These are phyloP conservation scores for Oncorhynchus mykiss DNA, from an alignment of 2,113 vertebrate species.

Conservation along the genomic window DNA sequence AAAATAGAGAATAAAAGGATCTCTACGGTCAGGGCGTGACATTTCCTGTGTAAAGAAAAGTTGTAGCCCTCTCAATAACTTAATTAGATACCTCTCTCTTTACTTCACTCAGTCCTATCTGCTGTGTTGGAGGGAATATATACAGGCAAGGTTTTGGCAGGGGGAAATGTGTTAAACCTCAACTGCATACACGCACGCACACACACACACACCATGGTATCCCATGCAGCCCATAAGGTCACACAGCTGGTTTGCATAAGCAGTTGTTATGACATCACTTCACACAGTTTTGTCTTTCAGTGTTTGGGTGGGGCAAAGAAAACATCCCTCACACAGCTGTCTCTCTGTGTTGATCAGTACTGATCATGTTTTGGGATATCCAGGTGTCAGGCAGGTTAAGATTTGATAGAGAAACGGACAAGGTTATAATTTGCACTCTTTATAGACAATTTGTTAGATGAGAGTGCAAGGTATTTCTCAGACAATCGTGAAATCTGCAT, in stretches of 20 bases:
- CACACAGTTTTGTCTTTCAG: slow-evolving; percentile 51
- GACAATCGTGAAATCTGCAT: not conserved
- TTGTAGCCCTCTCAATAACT: not conserved
- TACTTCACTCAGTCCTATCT: not conserved
- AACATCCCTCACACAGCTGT: slow-evolving; percentile 57
- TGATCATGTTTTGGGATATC: slow-evolving; percentile 15
- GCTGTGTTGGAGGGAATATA: not conserved
- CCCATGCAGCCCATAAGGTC: slow-evolving; percentile 38
- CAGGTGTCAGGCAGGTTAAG: not conserved
- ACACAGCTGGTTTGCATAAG: slow-evolving; percentile 71
- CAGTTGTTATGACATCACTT: slow-evolving; percentile 62
- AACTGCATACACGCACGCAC: not conserved
- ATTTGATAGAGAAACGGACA: not conserved
- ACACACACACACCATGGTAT: slow-evolving; percentile 5
- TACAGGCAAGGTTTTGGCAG: too few species aligned
- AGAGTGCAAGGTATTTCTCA: not conserved
- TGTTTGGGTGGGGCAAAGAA: slow-evolving; percentile 52
- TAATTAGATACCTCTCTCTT: too few species aligned
- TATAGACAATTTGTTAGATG: not conserved
- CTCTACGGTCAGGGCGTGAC: too few species aligned
- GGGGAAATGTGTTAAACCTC: not conserved
- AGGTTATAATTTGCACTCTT: not conserved
- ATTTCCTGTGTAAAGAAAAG: not conserved
- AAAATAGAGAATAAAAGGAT: too few species aligned
- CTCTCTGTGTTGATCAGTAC: slow-evolving; percentile 13